phyloP scores from a whole-genome alignment of 2,797 vertebrate species.

The Chloroceryle amazona region DNA sequence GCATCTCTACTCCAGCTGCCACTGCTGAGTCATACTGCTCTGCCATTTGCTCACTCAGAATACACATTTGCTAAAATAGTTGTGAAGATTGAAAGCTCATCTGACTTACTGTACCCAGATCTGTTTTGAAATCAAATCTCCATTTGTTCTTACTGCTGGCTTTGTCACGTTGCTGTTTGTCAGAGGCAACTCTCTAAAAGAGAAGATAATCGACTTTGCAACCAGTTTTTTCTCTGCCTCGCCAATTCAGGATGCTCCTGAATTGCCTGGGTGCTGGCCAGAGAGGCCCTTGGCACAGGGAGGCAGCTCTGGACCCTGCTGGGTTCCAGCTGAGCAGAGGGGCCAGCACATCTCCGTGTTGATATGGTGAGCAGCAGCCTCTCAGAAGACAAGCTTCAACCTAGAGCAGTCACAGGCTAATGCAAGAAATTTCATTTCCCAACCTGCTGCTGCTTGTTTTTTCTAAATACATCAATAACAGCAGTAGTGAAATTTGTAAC shows the following conservation, averaged over 20 bases:
- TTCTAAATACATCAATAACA: neutral
- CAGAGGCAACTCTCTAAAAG: neutral
- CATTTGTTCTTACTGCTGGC: neutral
- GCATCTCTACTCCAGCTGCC: constrained; percentile 53
- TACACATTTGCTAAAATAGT: constrained; percentile 3
- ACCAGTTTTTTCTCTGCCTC: neutral
- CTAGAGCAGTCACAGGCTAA: neutral
- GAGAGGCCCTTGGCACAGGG: neutral
- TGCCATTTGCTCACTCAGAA: constrained; percentile 39
- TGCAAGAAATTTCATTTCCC: neutral
- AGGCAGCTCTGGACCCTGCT: neutral
- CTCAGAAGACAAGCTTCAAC: neutral
- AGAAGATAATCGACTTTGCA: neutral
- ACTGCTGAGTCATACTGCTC: constrained; percentile 60
- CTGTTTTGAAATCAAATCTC: neutral
- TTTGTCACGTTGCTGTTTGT: neutral
- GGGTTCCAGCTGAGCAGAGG: neutral
- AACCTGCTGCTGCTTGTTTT: neutral
- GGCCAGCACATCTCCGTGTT: neutral
- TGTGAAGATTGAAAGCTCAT: constrained; percentile 3
- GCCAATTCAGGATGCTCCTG: neutral
- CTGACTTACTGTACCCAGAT: constrained; percentile 32
- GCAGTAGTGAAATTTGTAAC: neutral
- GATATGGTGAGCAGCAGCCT: fast-evolving
- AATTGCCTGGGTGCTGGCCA: fast-evolving